Percentiles rank a stretch among this genome's conserved stretches.
Evolutionary conservation across 2,797 vertebrate species (phyloP).

Genomic region (Spinus pinus): DNA sequence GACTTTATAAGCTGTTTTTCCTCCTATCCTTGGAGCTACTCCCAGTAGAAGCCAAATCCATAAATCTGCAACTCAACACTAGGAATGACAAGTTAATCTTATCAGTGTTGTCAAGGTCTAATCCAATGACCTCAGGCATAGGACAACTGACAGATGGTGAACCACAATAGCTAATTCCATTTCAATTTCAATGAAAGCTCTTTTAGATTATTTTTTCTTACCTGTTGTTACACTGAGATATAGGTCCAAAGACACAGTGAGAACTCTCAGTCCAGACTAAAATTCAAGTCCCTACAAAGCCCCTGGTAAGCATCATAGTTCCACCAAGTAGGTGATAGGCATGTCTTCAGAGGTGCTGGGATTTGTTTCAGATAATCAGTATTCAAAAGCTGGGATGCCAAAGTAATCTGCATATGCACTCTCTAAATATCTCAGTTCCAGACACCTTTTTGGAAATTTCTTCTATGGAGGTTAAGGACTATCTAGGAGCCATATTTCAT

Average conservation of each 20-base stretch:
- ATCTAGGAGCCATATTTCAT: background rate
- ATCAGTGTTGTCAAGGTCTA: conserved; percentile 35
- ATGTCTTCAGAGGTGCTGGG: background rate
- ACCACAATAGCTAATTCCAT: background rate
- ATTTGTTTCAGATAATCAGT: background rate
- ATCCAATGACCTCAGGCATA: conserved; percentile 4
- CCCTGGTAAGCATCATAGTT: background rate
- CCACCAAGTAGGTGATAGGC: background rate
- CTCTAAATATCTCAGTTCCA: background rate
- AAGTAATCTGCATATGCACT: background rate
- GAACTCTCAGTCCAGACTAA: background rate
- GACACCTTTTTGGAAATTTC: background rate
- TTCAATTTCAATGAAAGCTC: background rate
- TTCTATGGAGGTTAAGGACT: background rate
- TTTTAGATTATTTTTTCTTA: conserved; percentile 6
- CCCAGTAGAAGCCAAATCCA: conserved; percentile 55
- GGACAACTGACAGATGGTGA: background rate
- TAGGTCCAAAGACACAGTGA: background rate
- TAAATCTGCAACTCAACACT: conserved; percentile 65
- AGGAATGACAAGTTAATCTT: conserved; percentile 55
- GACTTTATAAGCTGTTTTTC: conserved; percentile 72
- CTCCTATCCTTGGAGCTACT: conserved; percentile 39
- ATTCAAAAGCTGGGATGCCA: background rate
- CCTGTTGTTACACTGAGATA: background rate
- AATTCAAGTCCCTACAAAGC: background rate